phyloP scores from a whole-genome alignment of 2,797 vertebrate species.

The Enoplosus armatus region DNA sequence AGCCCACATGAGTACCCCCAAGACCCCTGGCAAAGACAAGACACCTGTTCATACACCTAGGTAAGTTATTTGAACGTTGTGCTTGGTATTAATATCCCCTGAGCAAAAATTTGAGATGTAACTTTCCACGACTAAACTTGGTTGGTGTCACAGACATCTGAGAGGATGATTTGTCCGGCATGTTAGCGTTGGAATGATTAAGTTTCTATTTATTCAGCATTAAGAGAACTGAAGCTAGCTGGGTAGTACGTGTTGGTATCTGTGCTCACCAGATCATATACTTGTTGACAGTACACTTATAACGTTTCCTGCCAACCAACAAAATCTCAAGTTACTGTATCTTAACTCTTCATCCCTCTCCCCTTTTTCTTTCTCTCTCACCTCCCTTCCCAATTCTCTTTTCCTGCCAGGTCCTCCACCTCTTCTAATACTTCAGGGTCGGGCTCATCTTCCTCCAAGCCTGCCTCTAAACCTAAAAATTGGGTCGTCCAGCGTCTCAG shows the following conservation, averaged over 20 bases:
- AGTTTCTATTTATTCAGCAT: slow-evolving; percentile 52
- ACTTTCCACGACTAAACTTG: slow-evolving; percentile 24
- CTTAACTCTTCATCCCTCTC: background rate
- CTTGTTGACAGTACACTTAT: slow-evolving; percentile 37
- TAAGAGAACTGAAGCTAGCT: background rate
- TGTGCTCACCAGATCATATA: slow-evolving; percentile 18
- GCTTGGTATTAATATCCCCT: slow-evolving; percentile 28
- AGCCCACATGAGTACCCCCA: slow-evolving; percentile 61
- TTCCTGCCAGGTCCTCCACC: slow-evolving; percentile 77
- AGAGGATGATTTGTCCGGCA: slow-evolving; percentile 19
- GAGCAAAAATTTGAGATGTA: slow-evolving; percentile 14
- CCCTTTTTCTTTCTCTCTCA: background rate
- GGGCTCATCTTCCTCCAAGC: slow-evolving; percentile 82
- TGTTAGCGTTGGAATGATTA: slow-evolving; percentile 30
- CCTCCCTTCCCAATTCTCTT: background rate
- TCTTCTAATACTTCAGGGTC: slow-evolving; percentile 62
- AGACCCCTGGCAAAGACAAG: slow-evolving; percentile 72
- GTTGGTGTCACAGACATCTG: slow-evolving; percentile 9
- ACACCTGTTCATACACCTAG: slow-evolving; percentile 80
- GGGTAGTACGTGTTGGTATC: slow-evolving; percentile 19
- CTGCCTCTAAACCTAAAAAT: slow-evolving; percentile 81
- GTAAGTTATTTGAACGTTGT: slow-evolving; percentile 68
- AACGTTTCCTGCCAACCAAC: slow-evolving; percentile 42
- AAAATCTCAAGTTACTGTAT: slow-evolving; percentile 43
- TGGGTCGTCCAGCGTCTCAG: slow-evolving; percentile 91